Evolutionary conservation across 2,888 invertebrate species (phyloP).

Genomic region (Sarcophaga caerulescens): DNA sequence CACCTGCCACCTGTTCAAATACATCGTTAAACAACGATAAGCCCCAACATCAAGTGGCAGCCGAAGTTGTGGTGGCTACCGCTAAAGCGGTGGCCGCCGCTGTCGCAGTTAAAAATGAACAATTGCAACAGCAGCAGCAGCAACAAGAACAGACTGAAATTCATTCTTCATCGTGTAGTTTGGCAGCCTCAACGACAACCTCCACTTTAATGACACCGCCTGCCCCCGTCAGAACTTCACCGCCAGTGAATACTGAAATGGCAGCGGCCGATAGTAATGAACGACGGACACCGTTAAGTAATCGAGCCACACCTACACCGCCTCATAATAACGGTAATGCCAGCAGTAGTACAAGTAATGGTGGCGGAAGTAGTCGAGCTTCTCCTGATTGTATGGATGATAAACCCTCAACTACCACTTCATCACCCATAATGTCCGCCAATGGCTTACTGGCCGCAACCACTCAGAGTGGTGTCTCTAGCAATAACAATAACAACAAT

Average conservation of each 20-base stretch:
- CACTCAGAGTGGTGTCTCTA: constrained; percentile 49
- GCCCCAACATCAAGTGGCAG: constrained; percentile 61
- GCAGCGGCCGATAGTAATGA: constrained; percentile 60
- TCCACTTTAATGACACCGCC: constrained; percentile 79
- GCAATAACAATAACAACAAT: constrained; percentile 62
- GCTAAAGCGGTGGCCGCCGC: constrained; percentile 69
- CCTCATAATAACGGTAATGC: constrained; percentile 79
- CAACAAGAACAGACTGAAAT: constrained; percentile 77
- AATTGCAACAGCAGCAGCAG: constrained; percentile 59
- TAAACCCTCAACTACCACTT: constrained; percentile 76
- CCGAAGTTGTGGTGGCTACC: constrained; percentile 67
- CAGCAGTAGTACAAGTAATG: constrained; percentile 76
- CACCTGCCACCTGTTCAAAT: constrained; percentile 69
- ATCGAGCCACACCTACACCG: constrained; percentile 76
- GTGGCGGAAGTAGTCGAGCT: constrained; percentile 78
- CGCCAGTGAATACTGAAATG: constrained; percentile 69
- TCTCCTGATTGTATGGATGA: constrained; percentile 80
- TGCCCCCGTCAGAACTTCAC: constrained; percentile 72
- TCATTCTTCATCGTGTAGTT: constrained; percentile 77
- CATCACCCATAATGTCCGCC: constrained; percentile 70
- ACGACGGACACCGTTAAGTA: constrained; percentile 66
- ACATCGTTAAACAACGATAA: constrained; percentile 67
- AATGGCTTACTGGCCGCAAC: constrained; percentile 73
- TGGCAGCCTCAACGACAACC: constrained; percentile 75
- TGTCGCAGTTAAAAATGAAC: constrained; percentile 63